These are phyloP conservation scores for Thumatha senex DNA, from an alignment of 2,888 invertebrate genomes.

Conservation along the genomic window DNA sequence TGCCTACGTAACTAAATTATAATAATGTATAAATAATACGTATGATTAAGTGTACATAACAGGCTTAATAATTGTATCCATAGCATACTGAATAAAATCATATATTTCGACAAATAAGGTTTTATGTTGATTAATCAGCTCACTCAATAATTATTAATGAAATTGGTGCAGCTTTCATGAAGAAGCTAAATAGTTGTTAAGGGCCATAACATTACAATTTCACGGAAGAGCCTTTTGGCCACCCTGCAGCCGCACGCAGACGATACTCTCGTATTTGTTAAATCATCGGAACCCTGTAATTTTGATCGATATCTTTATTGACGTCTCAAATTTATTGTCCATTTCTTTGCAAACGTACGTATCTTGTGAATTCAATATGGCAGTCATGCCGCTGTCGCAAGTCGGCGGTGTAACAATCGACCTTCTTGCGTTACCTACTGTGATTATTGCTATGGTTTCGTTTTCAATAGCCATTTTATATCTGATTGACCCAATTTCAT, in stretches of 20 bases:
- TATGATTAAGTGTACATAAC: no score
- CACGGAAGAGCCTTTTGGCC: slow-evolving; percentile 74
- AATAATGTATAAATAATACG: no score
- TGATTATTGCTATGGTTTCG: slow-evolving; percentile 76
- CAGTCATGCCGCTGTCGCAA: slow-evolving; percentile 66
- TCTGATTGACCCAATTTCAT: slow-evolving; percentile 74
- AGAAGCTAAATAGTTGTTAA: slow-evolving; percentile 70
- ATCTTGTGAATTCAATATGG: slow-evolving; percentile 71
- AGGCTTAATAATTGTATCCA: slow-evolving; percentile 9
- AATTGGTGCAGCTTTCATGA: slow-evolving; percentile 71
- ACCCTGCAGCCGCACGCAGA: slow-evolving; percentile 68
- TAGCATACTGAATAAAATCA: slow-evolving; percentile 51
- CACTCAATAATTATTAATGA: slow-evolving; percentile 58
- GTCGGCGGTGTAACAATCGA: slow-evolving; percentile 59
- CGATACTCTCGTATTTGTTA: slow-evolving; percentile 79
- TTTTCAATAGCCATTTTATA: slow-evolving; percentile 78
- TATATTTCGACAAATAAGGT: slow-evolving; percentile 64
- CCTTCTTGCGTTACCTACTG: slow-evolving; percentile 58
- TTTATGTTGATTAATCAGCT: slow-evolving; percentile 65
- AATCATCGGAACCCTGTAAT: slow-evolving; percentile 82
- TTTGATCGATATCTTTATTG: slow-evolving; percentile 84
- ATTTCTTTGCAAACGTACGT: slow-evolving; percentile 77
- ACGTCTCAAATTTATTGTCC: slow-evolving; percentile 79
- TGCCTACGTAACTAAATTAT: no score
- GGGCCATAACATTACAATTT: slow-evolving; percentile 72